phyloP scores from a whole-genome alignment of 2,113 vertebrate genomes.

The Haemorhous mexicanus region DNA sequence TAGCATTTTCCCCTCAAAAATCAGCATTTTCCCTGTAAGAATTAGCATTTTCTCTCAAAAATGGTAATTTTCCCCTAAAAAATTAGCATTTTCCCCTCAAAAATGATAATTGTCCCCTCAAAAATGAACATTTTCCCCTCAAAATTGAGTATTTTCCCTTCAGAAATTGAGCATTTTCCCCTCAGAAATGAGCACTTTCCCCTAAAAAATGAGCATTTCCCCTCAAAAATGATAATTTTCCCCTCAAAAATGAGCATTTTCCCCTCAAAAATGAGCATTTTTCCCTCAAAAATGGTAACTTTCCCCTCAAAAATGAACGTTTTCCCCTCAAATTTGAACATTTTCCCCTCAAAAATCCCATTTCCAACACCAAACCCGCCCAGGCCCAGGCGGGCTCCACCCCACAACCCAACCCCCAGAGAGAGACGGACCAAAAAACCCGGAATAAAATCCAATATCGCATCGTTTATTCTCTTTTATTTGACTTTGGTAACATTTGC shows the following conservation, averaged over 20 bases:
- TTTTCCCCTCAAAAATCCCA: background rate
- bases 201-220: too few relatives aligned
- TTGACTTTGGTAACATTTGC: background rate
- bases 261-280: background rate
- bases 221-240: too few relatives aligned
- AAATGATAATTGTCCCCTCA: background rate
- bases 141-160: background rate
- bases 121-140: background rate
- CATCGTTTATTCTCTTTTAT: background rate
- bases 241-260: too few relatives aligned
- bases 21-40: background rate
- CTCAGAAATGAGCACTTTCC: too few relatives aligned
- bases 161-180: background rate
- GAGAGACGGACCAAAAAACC: background rate
- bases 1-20: background rate
- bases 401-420: background rate
- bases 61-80: background rate
- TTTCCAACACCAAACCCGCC: background rate
- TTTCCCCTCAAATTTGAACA: background rate
- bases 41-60: background rate
- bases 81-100: background rate
- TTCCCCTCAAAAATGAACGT: fast-evolving
- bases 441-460: background rate
- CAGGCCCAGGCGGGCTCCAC: fast-evolving
- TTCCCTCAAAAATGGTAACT: fast-evolving